Base-by-base conservation (phyloP, 2,113 vertebrate genomes). In the Odobenus rosmarus region DNA sequence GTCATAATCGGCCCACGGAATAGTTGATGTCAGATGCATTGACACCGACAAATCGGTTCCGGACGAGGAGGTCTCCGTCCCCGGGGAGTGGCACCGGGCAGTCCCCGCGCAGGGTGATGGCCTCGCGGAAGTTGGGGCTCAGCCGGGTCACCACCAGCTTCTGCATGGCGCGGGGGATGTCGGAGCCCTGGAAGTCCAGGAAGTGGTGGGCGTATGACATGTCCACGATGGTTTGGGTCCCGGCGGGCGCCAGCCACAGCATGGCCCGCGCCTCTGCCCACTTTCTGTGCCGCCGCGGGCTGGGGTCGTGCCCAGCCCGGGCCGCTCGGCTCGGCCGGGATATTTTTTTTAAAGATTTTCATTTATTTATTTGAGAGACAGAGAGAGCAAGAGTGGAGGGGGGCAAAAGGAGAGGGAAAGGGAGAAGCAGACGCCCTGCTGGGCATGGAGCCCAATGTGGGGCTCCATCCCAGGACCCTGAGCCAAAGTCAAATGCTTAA, bases 21-120 rank as follows among this genome's bases (percentile, higher is more conserved):
- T 99, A 99, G 98, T 99, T 99, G 98, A 99, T 99, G 97, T 99
- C 99, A 67, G 99, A 99, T 39, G 99, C 99, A 87, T 99, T 99
- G 98, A 99, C 99, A 97, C 99, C 99, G 88, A 99, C 99, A 98
- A 99, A 99, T 98, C 99, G 99, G 99, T 99, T 99, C 97, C 99
- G 99, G 98, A 99, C 98, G 90, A 99, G 99, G 97, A 99, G 98
- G 82, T 99, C 99, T 97, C 98, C 98, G 98, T 99, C 99, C 93
- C 99, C 99, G 42, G 99, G 99, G 71, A 99, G 99, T 3, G 99
- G 99, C 57, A 99, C 99, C 28, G 99, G 98, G 85, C 96, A 98
- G 91, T 98, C 98, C 86, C 98, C 99, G 91, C 96, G 99, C 94
- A 99, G 83, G 82, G 98, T 96, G 15, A 99, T 99, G 49, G 99